Conservation (phyloP, 2,888 invertebrate genomes). For the Malacosoma neustria region DNA sequence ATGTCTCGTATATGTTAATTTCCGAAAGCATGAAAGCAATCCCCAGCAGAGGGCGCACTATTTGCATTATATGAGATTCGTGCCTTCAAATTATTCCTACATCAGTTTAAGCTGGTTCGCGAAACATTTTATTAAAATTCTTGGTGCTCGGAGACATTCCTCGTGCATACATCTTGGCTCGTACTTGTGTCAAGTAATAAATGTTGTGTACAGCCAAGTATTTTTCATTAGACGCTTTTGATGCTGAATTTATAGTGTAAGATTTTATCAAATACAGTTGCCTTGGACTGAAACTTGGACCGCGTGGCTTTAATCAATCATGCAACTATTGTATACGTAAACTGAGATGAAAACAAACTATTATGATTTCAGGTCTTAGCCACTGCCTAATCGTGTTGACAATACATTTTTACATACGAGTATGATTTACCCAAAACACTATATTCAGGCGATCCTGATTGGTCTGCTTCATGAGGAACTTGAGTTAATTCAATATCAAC, state of each 20-base stretch:
- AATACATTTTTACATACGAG: too few species aligned
- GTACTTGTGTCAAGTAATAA: neutral
- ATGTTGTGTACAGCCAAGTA: neutral
- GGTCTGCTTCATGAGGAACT: neutral
- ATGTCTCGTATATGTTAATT: too few species aligned
- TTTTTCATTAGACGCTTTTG: neutral
- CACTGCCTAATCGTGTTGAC: too few species aligned
- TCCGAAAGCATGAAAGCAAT: too few species aligned
- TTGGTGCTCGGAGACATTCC: neutral
- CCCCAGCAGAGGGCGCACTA: neutral
- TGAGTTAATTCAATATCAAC: neutral
- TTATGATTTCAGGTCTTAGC: too few species aligned
- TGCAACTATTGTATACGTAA: too few species aligned
- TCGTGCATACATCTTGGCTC: neutral
- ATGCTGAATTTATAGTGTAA: too few species aligned
- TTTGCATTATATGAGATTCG: neutral
- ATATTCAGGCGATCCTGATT: slow-evolving; percentile 4
- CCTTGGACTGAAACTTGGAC: too few species aligned
- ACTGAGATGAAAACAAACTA: too few species aligned
- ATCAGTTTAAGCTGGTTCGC: neutral
- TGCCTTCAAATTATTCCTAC: neutral
- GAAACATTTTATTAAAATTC: neutral
- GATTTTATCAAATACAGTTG: too few species aligned
- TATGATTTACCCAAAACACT: slow-evolving; percentile 34
- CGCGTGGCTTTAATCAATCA: too few species aligned